These are phyloP conservation scores for Drosophila neotestacea DNA, from an alignment of 2,888 invertebrate genomes.

Conservation along the genomic window DNA sequence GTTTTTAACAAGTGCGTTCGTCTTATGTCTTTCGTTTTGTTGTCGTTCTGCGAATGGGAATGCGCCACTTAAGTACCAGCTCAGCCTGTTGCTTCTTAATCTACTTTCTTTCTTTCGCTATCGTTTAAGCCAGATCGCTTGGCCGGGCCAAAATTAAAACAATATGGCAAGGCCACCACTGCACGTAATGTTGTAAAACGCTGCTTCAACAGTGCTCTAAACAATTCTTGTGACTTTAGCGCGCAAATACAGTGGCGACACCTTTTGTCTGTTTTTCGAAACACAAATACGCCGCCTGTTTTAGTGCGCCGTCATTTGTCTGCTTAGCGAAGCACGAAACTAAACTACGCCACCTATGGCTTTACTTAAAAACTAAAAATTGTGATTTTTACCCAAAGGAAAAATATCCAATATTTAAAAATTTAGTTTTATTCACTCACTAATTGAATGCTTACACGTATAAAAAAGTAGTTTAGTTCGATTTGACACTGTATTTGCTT, in stretches of 20 bases:
- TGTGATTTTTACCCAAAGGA: too few species aligned
- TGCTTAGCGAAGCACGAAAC: too few species aligned
- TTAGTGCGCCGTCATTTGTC: too few species aligned
- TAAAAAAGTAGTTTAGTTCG: constrained; percentile 47
- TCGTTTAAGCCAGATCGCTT: constrained; percentile 39
- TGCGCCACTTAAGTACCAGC: constrained; percentile 16
- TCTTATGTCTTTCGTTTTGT: constrained; percentile 14
- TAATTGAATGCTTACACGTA: constrained; percentile 54
- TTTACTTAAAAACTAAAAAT: too few species aligned
- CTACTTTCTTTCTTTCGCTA: constrained; percentile 35
- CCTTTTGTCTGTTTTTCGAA: too few species aligned
- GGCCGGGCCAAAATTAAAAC: constrained; percentile 6
- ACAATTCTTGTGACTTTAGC: too few species aligned
- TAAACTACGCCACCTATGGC: too few species aligned
- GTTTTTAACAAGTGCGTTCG: not conserved
- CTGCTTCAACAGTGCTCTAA: constrained; percentile 1
- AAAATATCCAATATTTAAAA: not conserved
- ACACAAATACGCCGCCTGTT: too few species aligned
- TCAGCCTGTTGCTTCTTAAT: constrained; percentile 20
- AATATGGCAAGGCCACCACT: constrained; percentile 24
- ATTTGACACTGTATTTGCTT: constrained; percentile 55
- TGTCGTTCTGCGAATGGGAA: constrained; percentile 8
- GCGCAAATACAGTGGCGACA: too few species aligned
- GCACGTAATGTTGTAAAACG: not conserved
- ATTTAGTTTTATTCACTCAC: constrained; percentile 51